phyloP scores from a whole-genome alignment of 1,140 invertebrate species.

The Nebria ingens region DNA sequence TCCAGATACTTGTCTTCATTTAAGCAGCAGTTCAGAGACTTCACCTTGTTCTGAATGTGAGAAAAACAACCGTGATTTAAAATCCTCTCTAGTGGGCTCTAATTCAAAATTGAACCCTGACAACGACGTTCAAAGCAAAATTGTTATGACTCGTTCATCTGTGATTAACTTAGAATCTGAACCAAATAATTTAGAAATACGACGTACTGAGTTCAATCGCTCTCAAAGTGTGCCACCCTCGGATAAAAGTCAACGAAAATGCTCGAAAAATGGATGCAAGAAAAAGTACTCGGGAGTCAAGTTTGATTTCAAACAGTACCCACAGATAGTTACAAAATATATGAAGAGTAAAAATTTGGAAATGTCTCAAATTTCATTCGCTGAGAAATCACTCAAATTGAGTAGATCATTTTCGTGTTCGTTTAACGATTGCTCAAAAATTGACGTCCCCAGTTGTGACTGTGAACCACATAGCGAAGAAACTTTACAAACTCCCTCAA shows the following conservation, averaged over 20 bases:
- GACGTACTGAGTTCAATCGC: constrained; percentile 13
- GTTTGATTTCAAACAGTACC: constrained; percentile 58
- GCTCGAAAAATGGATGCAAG: constrained; percentile 29
- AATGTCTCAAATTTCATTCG: constrained; percentile 48
- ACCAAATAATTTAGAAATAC: neutral
- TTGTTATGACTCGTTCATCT: neutral
- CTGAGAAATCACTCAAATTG: constrained; percentile 41
- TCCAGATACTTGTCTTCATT: neutral
- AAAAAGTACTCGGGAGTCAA: constrained; percentile 56
- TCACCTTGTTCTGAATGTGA: constrained; percentile 2
- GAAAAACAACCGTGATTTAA: neutral
- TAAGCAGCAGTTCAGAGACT: constrained; percentile 1
- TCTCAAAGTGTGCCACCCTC: constrained; percentile 28
- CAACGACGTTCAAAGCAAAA: neutral
- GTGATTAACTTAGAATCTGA: neutral
- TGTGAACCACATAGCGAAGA: constrained; percentile 21
- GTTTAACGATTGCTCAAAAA: constrained; percentile 20
- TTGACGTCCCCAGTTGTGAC: constrained; percentile 22
- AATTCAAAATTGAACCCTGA: neutral
- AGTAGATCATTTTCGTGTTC: constrained; percentile 20
- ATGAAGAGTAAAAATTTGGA: constrained; percentile 60
- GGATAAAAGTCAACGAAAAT: constrained; percentile 15
- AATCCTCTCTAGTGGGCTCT: neutral
- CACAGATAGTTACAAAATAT: constrained; percentile 56
- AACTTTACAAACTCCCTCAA: constrained; percentile 50